Evolutionary conservation across 2,888 invertebrate species (phyloP).

Genomic region (Patella ulyssiponensis): DNA sequence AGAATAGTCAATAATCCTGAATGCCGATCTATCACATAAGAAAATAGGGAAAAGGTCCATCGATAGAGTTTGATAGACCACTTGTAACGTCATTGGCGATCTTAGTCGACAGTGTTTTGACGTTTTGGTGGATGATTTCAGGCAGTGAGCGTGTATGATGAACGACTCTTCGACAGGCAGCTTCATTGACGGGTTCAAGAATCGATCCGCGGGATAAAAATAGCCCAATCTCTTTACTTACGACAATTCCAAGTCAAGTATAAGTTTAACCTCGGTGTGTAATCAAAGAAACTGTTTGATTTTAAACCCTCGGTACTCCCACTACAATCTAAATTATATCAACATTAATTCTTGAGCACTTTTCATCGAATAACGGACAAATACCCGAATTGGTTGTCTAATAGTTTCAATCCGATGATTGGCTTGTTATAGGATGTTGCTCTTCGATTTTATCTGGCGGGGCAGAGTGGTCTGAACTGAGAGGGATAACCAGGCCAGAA

Average conservation of each 20-base stretch:
- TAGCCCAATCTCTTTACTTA: constrained; percentile 7
- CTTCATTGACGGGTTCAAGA: background rate
- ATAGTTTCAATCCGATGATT: no score
- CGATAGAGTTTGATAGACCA: no score
- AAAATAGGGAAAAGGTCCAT: background rate
- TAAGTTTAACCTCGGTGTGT: background rate
- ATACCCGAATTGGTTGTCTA: no score
- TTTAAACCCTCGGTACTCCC: background rate
- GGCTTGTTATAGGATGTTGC: no score
- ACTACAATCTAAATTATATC: background rate
- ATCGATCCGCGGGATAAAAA: background rate
- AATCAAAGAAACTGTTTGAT: background rate
- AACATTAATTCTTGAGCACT: no score
- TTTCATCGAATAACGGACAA: no score
- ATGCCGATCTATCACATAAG: background rate
- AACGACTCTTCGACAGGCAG: background rate
- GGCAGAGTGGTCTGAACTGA: no score
- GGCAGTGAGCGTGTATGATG: background rate
- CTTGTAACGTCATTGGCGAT: background rate
- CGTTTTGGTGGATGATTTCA: background rate
- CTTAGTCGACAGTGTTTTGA: background rate
- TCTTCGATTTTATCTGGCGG: no score
- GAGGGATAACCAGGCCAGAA: no score
- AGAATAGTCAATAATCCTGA: background rate
- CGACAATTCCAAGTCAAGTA: background rate